Percentiles rank a stretch among this genome's conserved stretches.
These are phyloP conservation scores for Sceliomorpha sp. DNA, from an alignment of 2,888 invertebrate species.

Conservation along the genomic window DNA sequence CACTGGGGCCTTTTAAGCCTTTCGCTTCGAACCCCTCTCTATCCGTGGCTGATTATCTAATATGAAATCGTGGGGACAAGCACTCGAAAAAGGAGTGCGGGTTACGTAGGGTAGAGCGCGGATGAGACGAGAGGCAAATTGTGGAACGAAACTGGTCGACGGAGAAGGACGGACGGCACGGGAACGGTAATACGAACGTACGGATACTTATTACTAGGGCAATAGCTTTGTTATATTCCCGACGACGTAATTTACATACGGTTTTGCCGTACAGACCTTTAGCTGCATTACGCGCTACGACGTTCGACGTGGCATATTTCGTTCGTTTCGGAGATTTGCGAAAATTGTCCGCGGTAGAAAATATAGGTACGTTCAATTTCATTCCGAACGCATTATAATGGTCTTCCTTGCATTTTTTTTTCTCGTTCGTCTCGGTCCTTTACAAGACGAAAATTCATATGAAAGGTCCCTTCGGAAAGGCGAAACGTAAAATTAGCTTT, in stretches of 20 bases:
- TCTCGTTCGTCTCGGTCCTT: too few species aligned
- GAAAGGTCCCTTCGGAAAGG: too few species aligned
- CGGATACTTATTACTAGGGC: conserved; percentile 44
- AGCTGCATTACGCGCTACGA: conserved; percentile 46
- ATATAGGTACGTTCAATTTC: too few species aligned
- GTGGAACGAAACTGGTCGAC: not conserved
- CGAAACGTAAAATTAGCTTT: too few species aligned
- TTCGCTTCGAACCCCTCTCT: conserved; percentile 49
- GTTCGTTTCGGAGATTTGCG: conserved; percentile 46
- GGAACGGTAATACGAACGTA: conserved; percentile 58
- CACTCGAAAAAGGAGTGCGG: conserved; percentile 40
- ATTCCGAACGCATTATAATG: too few species aligned
- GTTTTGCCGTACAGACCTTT: conserved; percentile 50
- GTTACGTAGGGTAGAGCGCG: conserved; percentile 27
- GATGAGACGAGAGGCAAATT: conserved; percentile 31
- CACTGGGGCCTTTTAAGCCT: conserved; percentile 72
- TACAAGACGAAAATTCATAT: too few species aligned
- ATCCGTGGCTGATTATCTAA: conserved; percentile 73
- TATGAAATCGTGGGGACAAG: conserved; percentile 59
- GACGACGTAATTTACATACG: conserved; percentile 45
- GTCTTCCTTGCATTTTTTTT: too few species aligned
- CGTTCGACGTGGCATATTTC: conserved; percentile 45
- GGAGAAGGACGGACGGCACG: conserved; percentile 46
- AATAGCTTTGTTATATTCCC: conserved; percentile 57
- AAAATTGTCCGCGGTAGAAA: conserved; percentile 33